Conservation (phyloP, 1,140 invertebrate species). For the Ganaspis sp. region DNA sequence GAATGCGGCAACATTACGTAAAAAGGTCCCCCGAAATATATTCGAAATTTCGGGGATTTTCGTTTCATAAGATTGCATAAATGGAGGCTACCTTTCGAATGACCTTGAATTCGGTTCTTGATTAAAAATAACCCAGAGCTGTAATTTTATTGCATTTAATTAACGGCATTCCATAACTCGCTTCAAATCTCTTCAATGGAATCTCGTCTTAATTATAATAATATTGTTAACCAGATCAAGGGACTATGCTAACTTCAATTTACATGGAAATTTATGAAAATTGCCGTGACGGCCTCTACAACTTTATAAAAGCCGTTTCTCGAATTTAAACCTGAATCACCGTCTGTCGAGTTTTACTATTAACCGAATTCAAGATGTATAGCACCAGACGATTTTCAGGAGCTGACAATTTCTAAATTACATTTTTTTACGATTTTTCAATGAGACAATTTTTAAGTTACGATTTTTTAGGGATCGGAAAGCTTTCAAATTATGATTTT, state of each 20-base stretch:
- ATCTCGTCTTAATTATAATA: not conserved
- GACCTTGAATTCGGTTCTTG: not conserved
- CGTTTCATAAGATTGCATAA: not conserved
- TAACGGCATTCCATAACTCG: not conserved
- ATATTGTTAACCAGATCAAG: not conserved
- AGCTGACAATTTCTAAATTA: too few species aligned
- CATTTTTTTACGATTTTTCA: too few species aligned
- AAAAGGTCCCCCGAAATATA: not conserved
- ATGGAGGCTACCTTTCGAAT: not conserved
- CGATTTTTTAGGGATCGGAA: too few species aligned
- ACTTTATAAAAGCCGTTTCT: not conserved
- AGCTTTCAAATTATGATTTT: too few species aligned
- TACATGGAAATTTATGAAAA: too few species aligned
- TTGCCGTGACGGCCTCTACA: not conserved
- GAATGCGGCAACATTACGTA: slow-evolving; percentile 7
- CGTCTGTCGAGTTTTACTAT: too few species aligned
- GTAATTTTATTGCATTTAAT: not conserved
- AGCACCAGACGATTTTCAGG: too few species aligned
- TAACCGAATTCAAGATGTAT: too few species aligned
- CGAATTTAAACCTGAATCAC: not conserved
- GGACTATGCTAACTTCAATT: not conserved
- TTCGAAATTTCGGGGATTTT: not conserved
- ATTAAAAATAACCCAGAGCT: not conserved
- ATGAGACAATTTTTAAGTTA: too few species aligned
- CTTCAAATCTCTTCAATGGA: not conserved